Percentiles rank a stretch among this genome's conserved stretches.
Conservation (phyloP, 2,888 invertebrate species). For the Furcula furcula region DNA sequence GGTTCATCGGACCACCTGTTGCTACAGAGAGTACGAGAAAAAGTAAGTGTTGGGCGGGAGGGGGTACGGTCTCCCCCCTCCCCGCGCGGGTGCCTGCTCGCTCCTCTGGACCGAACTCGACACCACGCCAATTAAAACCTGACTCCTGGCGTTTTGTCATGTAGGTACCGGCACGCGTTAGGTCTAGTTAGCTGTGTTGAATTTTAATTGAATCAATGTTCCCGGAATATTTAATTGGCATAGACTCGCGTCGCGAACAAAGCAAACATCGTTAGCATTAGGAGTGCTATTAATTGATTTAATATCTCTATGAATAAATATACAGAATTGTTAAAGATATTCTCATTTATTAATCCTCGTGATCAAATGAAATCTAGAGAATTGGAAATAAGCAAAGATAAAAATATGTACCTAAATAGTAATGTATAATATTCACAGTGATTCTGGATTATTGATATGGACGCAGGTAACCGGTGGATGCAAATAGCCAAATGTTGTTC, state of each 20-base stretch:
- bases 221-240: slow-evolving; percentile 40
- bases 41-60: slow-evolving; percentile 50
- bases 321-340: no score
- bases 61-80: slow-evolving; percentile 20
- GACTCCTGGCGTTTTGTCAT: slow-evolving; percentile 59
- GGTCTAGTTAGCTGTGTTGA: slow-evolving; percentile 40
- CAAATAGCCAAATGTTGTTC: no score
- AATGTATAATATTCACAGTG: no score
- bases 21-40: slow-evolving; percentile 63
- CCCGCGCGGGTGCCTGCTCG: slow-evolving; percentile 16
- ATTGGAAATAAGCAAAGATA: no score
- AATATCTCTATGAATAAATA: neutral
- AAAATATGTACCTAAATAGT: no score
- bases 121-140: slow-evolving; percentile 69
- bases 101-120: slow-evolving; percentile 42
- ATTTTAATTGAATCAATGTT: slow-evolving; percentile 46
- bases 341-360: no score
- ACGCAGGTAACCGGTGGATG: no score
- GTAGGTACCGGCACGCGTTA: slow-evolving; percentile 40
- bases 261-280: slow-evolving; percentile 4
- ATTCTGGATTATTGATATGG: no score
- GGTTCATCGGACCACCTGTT: slow-evolving; percentile 66
- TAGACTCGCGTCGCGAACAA: slow-evolving; percentile 11
- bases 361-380: no score
- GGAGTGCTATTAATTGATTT: neutral